These are phyloP conservation scores for Origma solitaria DNA, from an alignment of 2,113 vertebrate species.

Conservation along the genomic window DNA sequence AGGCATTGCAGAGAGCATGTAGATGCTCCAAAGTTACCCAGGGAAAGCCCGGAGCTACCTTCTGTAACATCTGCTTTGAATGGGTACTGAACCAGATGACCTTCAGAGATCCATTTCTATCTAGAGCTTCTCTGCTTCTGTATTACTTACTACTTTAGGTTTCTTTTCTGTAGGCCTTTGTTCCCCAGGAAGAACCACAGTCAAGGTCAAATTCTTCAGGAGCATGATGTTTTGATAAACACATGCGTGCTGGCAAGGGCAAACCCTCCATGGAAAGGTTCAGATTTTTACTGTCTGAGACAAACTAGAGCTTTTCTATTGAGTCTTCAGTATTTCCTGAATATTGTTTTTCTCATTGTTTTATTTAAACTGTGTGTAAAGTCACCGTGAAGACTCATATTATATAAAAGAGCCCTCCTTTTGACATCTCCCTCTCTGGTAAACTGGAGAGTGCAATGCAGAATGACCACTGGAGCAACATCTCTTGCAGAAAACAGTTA, in stretches of 20 bases:
- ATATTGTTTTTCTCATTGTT: not conserved
- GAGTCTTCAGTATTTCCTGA: not conserved
- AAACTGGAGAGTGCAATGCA: not conserved
- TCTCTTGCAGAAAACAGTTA: not conserved
- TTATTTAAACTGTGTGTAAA: not conserved
- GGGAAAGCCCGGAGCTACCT: not conserved
- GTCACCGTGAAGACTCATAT: not conserved
- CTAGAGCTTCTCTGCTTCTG: not conserved
- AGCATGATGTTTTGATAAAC: not conserved
- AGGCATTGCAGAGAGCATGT: not conserved
- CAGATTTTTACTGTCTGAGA: not conserved
- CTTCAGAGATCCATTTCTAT: not conserved
- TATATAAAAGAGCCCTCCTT: not conserved
- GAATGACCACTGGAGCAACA: not conserved
- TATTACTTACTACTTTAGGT: not conserved
- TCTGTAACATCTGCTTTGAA: not conserved
- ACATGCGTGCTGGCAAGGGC: not conserved
- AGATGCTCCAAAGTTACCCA: not conserved
- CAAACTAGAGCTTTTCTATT: not conserved
- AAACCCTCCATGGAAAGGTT: not conserved
- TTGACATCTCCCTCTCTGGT: not conserved
- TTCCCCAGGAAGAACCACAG: not conserved
- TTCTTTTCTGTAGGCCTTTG: not conserved
- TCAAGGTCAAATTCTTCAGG: slow-evolving; percentile 32
- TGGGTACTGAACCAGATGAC: not conserved